Evolutionary conservation across 2,113 vertebrate genomes (phyloP).

Genomic region (Cricetomys ansorgei): DNA sequence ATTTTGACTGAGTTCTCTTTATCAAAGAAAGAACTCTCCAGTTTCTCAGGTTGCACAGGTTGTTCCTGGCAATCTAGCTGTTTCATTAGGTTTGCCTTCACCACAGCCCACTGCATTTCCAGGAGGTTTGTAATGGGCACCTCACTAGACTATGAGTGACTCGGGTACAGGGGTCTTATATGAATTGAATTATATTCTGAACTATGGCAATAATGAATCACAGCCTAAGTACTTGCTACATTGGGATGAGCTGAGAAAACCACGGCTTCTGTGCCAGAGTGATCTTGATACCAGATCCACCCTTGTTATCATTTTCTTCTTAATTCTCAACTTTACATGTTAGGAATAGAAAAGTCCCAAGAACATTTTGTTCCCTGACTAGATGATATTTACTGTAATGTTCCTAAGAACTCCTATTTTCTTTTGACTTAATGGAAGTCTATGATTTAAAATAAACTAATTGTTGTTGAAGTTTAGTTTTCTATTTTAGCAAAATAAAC

Average conservation of each 20-base stretch:
- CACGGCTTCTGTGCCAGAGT: background rate
- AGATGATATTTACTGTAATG: slow-evolving; percentile 51
- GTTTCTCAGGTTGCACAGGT: background rate
- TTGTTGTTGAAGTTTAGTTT: slow-evolving; percentile 36
- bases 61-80: background rate
- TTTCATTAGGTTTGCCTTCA: background rate
- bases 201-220: background rate
- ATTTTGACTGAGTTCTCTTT: background rate
- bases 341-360: background rate
- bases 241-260: background rate
- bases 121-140: too few relatives aligned
- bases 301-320: background rate
- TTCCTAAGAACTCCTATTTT: slow-evolving; percentile 30
- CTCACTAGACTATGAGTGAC: background rate
- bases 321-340: background rate
- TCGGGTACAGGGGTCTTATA: background rate
- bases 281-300: background rate
- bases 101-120: too few relatives aligned
- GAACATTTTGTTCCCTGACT: slow-evolving; percentile 31
- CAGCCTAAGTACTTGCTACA: background rate
- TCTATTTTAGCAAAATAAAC: slow-evolving; percentile 40
- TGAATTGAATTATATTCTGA: background rate
- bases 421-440: slow-evolving; percentile 45
- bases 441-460: slow-evolving; percentile 35
- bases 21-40: background rate